Evolutionary conservation across 2,113 vertebrate species (phyloP), one percentile per base, ranked within the genome.

Genomic region (Sylvietta virens): DNA sequence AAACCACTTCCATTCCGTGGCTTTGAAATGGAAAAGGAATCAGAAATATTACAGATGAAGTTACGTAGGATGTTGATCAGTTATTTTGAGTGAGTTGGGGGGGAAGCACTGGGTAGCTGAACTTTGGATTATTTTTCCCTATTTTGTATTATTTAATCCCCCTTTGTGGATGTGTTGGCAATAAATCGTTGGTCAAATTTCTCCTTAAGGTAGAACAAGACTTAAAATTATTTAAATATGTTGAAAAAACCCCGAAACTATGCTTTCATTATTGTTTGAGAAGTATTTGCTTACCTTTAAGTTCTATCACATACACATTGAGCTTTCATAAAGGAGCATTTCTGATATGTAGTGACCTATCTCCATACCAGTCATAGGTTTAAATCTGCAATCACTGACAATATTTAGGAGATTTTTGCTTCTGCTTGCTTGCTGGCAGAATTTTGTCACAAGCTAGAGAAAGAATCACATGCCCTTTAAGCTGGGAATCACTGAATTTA

Each of bases 31-130:
- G 27, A 45, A 71, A 76, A 7, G 16, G 14, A 69, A 78, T 47
- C 67, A 40, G 13, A 87, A 81, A 64, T n/a, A 18, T 42, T 81
- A 53, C 14, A 28, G 13, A 30, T 67, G 8, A n/a, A 51, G 31
- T 57, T 0, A 22, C 19, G 35, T 35, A 51, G 35, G 7, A 50
- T 44, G 30, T 22, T 78, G 21, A 54, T 21, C 28, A 22, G 13
- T 24, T 39, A 8, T 10, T 40, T 42, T 40, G 10, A 7, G 4
- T 3, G 1, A 7, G 4, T 3, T 1, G 1, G 4, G 2, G 15
- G 5, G 5, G 1, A 50, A 69, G 16, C 5, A 47, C 2, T 7
- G 4, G 35, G 1, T 39, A 66, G 16, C 16, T 74, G 30, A 39
- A 30, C 33, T 78, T 57, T 28, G 0, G 0, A 35, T 67, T 87